Evolutionary conservation across 2,113 vertebrate genomes (phyloP), one percentile per base, ranked within the genome.

Genomic region (Pagrus major): DNA sequence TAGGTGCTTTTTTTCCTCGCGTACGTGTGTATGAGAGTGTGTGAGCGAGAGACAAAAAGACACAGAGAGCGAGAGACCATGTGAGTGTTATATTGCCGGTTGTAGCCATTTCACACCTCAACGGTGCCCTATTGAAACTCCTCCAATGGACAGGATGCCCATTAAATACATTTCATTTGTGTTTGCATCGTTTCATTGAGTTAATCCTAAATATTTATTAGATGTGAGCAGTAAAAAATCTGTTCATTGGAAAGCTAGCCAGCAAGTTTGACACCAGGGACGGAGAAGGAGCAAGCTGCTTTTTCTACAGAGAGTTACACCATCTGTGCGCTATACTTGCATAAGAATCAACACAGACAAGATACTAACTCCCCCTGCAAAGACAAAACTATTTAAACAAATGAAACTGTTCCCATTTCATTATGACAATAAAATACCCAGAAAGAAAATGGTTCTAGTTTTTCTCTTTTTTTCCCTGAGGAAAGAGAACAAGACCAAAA

Each of bases 181-280:
- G 87, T 93, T 95, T 93, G 90, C 90, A 91, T 87, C 89, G 74
- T 92, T 93, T 93, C 90, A 90, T 90, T 90, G 90, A 87, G 84
- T 88, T 92, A 86, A 93, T 91, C 82, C 90, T 86, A 93, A 92
- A 94, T 93, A 93, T 94, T 90, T 94, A 93, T 93, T 90, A 93
- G 91, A 92, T 89, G 76, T 60, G 87, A 81, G 85, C 90, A 80
- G 86, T 91, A 91, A 94, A 93, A 91, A 91, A 89, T 78, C 80
- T 93, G 86, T 88, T 92, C 80, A 83, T 65, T 81, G 81, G 75
- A 93, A 89, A 84, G 69, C 72, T 74, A 71, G 82, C 80, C 69
- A 81, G 74, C 44, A 44, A 59, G 72, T 90, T 71, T 89, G 86
- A 86, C 91, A 81, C 71, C 16, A 42, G 88, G 88, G 86, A 84